Base-by-base conservation (phyloP, 92 coral and sea anemone species). In the Porites cylindrica region DNA sequence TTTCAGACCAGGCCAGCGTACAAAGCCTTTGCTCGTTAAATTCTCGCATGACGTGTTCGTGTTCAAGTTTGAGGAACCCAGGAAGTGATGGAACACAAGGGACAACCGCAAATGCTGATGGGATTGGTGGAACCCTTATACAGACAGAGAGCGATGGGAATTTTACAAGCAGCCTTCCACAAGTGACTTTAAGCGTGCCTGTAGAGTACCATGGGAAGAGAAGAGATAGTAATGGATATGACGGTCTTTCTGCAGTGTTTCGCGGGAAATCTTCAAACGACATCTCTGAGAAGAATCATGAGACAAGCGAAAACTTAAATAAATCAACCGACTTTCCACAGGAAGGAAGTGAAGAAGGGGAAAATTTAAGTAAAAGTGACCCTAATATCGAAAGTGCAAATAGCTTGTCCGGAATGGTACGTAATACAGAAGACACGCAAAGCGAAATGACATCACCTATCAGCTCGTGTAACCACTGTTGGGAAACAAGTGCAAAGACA, bases 31-130 rank as follows among this genome's bases (percentile, higher is more conserved):
- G 91, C 13, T 88, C 94, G 20, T 32, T 94, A 65, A 85, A 93
- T 74, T 87, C 95, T 6, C 89, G 89, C 13, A 90, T 83, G 76
- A 87, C 88, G 32, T 92, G 95, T 65, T 94, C 98, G 50, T 94
- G 95, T 70, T 76, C 92, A 50, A 92, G 87, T 51, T 18, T 83
- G 54, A 62, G 68, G 51, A 83, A 63, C 64, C 64, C 65, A 5
- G 87, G 87, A 1, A 74, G 80, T 64, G 87, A 83, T 63, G 87
- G 81, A n/a, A 53, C 77, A 51, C 75, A 66, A 66, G 75, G 75
- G 24, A 24, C 51, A 23, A 11, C 66, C 6, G 4, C 63, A 21
- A 18, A 47, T 74, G 24, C 54, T 20, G 60, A 47, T n/a, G 86
- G 58, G 62, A 72, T 17, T 20, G 66, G 53, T 23, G 77, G 26